These are phyloP conservation scores for Brachylomia viminalis DNA, from an alignment of 2,888 invertebrate genomes.

Conservation along the genomic window DNA sequence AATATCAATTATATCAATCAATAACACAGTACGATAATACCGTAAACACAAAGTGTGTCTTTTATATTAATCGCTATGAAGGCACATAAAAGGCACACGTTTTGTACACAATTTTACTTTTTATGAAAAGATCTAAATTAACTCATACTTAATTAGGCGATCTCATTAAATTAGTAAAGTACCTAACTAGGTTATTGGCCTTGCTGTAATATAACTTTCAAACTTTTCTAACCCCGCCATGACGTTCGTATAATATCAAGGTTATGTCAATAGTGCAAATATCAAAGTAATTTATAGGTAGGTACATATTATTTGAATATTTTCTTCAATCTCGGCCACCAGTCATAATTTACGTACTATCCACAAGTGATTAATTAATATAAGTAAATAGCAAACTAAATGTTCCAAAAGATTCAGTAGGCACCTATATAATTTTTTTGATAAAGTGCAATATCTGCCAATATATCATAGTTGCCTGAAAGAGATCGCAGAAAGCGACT, in stretches of 20 bases:
- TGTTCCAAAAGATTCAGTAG: neutral
- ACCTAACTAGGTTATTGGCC: slow-evolving; percentile 22
- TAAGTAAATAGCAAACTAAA: neutral
- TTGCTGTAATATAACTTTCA: slow-evolving; percentile 56
- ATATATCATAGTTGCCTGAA: too few relatives aligned
- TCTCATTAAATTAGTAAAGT: neutral
- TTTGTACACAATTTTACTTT: neutral
- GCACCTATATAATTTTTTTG: neutral
- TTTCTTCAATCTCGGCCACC: slow-evolving; percentile 1
- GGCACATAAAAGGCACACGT: too few relatives aligned
- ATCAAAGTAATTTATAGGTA: neutral
- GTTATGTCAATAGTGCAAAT: slow-evolving; percentile 40
- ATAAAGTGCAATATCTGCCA: too few relatives aligned
- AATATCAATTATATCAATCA: neutral
- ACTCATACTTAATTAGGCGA: neutral
- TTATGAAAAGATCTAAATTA: slow-evolving; percentile 1
- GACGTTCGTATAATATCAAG: slow-evolving; percentile 49
- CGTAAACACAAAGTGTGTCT: slow-evolving; percentile 4
- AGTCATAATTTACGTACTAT: neutral
- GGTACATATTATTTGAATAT: neutral
- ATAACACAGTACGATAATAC: slow-evolving; percentile 12
- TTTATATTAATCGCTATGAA: neutral
- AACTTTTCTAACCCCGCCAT: slow-evolving; percentile 54
- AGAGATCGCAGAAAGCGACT: too few relatives aligned
- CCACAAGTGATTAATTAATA: neutral